Evolutionary conservation across 2,888 invertebrate genomes (phyloP).

Genomic region (Neoscelio sp.): DNA sequence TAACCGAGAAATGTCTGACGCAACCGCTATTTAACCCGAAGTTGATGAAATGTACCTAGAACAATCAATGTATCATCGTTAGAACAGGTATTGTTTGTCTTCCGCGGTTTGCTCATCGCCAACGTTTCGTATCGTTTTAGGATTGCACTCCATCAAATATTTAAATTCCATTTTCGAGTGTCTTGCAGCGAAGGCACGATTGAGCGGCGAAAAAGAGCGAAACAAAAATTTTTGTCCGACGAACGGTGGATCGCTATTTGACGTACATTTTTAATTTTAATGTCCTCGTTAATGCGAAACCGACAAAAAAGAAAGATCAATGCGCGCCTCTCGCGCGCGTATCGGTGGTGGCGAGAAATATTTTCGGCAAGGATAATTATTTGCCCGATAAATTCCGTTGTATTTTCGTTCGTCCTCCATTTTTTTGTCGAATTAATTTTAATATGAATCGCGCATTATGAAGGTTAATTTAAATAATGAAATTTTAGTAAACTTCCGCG

Average conservation of each 20-base stretch:
- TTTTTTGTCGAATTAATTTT: slow-evolving; percentile 14
- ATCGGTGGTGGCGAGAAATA: slow-evolving; percentile 3
- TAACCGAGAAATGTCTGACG: slow-evolving; percentile 31
- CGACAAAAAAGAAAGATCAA: too few species aligned
- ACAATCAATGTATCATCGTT: slow-evolving; percentile 69
- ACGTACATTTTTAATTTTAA: neutral
- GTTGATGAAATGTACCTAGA: slow-evolving; percentile 60
- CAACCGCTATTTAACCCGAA: slow-evolving; percentile 48
- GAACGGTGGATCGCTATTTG: too few species aligned
- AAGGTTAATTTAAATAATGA: slow-evolving; percentile 12
- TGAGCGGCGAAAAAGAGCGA: slow-evolving; percentile 8
- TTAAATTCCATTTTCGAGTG: slow-evolving; percentile 76
- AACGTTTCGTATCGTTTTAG: slow-evolving; percentile 66
- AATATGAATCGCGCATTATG: slow-evolving; percentile 7
- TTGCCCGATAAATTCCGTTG: neutral
- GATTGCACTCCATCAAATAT: slow-evolving; percentile 73
- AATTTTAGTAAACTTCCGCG: slow-evolving; percentile 4
- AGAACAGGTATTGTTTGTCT: slow-evolving; percentile 76
- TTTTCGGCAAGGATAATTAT: slow-evolving; percentile 16
- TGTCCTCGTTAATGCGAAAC: too few species aligned
- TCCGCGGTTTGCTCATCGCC: slow-evolving; percentile 73
- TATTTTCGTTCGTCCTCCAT: neutral
- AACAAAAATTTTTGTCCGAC: too few species aligned
- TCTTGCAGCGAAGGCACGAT: slow-evolving; percentile 19
- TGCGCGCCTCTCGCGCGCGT: too few species aligned